Base-by-base conservation (phyloP, 2,113 vertebrate species). In the Oryzias celebensis region DNA sequence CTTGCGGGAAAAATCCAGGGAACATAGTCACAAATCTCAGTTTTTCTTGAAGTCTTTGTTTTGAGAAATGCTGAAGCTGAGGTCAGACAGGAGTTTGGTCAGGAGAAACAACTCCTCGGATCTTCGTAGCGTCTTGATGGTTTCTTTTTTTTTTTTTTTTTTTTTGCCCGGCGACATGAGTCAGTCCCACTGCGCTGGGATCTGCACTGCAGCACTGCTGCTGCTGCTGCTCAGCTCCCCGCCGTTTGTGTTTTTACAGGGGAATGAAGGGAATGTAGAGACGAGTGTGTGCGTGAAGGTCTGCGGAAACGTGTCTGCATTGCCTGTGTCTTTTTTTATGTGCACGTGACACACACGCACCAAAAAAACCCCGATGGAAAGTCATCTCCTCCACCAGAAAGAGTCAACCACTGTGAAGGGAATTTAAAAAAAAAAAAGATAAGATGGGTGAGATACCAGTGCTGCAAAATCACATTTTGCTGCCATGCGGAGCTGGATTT, bases 121-220 rank as follows among this genome's bases (percentile, higher is more conserved):
- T 54, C 65, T 73, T 44, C 20, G 47, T 55, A 52, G 43, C 69
- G 18, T 74, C 59, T 65, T 47, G 16, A 12, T 12, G 36, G 36
- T 10, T 36, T 12, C 36, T 36, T 71, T 75, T 26, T 7, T 20
- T 26, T 60, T 61, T 53, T 12, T 10, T 36, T 71, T 75, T 26
- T 85, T 77, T 86, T 85, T 88, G 83, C 86, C 79, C 54, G 44
- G 73, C 50, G 67, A 82, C 71, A 66, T 63, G 71, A 84, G 75
- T 69, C 71, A 79, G 85, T 86, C 82, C 73, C 77, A 60, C 73
- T 73, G 75, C 23, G 49, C 74, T 23, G 63, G 45, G 84, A 77
- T 83, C 89, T 88, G 86, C 88, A 89, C 81, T 89, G 87, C 85
- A 87, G 54, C 85, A 90, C 63, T 55, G 24, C 73, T 46, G 65